These are phyloP conservation scores for Brachyptera risi DNA, from an alignment of 2,888 invertebrate species.

Conservation along the genomic window DNA sequence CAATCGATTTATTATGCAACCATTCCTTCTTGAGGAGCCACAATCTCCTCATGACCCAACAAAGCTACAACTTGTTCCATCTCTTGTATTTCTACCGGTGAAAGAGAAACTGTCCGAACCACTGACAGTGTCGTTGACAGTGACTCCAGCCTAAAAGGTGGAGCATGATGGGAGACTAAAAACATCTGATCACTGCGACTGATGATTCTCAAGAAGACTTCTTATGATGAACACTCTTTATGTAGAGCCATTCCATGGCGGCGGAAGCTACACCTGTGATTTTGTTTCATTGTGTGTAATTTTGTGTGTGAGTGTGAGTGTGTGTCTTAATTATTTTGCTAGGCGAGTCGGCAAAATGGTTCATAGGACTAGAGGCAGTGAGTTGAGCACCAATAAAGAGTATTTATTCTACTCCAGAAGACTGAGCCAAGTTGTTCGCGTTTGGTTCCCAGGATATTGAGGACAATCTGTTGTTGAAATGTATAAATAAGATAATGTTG, in stretches of 20 bases:
- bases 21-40: slow-evolving; percentile 76
- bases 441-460: slow-evolving; percentile 33
- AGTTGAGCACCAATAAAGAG: slow-evolving; percentile 29
- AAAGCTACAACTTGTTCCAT: slow-evolving; percentile 56
- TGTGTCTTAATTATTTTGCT: slow-evolving; percentile 25
- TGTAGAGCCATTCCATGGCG: slow-evolving; percentile 37
- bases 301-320: slow-evolving; percentile 23
- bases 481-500: slow-evolving; percentile 30
- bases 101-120: slow-evolving; percentile 80
- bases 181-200: background rate
- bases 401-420: slow-evolving; percentile 25
- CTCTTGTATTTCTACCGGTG: slow-evolving; percentile 91
- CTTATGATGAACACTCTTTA: background rate
- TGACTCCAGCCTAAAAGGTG: slow-evolving; percentile 79
- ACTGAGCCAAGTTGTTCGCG: slow-evolving; percentile 33
- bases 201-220: background rate
- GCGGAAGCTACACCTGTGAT: slow-evolving; percentile 52
- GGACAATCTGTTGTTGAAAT: slow-evolving; percentile 32
- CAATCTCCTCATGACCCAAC: slow-evolving; percentile 50
- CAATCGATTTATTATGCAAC: slow-evolving; percentile 77
- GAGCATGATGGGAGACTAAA: background rate
- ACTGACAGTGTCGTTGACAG: slow-evolving; percentile 85
- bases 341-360: slow-evolving; percentile 6
- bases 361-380: slow-evolving; percentile 23
- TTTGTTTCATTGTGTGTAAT: slow-evolving; percentile 36